Percentiles rank a stretch among this genome's conserved stretches.
Evolutionary conservation across 2,797 vertebrate species (phyloP).

Genomic region (Galago senegalensis): DNA sequence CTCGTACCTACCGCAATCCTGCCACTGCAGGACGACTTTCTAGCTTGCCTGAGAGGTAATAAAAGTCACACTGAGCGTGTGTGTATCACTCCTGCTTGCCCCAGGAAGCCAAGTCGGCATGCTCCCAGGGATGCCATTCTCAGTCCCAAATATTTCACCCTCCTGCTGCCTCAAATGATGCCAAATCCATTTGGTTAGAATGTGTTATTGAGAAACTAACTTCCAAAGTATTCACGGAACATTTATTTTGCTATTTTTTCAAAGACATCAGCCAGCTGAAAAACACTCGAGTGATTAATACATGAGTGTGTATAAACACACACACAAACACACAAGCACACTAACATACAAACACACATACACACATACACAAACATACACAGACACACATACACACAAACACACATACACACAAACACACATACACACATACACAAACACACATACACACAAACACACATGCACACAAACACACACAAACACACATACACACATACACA

Average conservation of each 20-base stretch:
- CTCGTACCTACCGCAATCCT: rapidly evolving
- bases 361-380: too few relatives aligned
- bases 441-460: too few relatives aligned
- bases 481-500: too few relatives aligned
- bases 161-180: rapidly evolving
- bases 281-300: neutral
- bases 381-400: too few relatives aligned
- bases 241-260: neutral
- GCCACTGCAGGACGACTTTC: too few relatives aligned
- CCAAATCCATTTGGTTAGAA: neutral
- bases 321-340: neutral
- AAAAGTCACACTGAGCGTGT: rapidly evolving
- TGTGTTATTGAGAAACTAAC: neutral
- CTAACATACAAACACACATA: too few relatives aligned
- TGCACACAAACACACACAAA: too few relatives aligned
- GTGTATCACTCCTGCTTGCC: rapidly evolving
- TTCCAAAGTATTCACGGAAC: rapidly evolving
- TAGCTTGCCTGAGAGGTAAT: rapidly evolving
- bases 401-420: too few relatives aligned
- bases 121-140: neutral
- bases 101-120: rapidly evolving
- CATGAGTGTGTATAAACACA: rapidly evolving
- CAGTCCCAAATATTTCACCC: rapidly evolving
- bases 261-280: neutral
- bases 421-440: too few relatives aligned